phyloP scores from a whole-genome alignment of 2,797 vertebrate species.

The Danio albolineatus region DNA sequence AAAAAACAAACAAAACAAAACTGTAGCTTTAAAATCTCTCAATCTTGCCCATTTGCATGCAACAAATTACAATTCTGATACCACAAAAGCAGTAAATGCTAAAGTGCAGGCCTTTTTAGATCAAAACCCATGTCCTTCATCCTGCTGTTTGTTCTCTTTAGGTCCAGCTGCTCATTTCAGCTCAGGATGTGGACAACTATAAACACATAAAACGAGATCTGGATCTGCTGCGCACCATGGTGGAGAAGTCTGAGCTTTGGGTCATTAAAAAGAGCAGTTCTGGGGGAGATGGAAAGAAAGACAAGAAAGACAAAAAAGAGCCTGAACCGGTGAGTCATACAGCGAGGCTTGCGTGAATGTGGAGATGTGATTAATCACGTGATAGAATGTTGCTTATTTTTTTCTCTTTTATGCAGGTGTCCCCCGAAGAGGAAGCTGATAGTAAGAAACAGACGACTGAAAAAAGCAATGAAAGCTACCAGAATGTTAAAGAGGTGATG shows the following conservation, averaged over 20 bases:
- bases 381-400: neutral
- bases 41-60: neutral
- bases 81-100: neutral
- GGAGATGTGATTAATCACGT: neutral
- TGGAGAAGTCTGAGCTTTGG: conserved; percentile 98
- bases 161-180: conserved; percentile 95
- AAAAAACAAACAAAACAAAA: no score
- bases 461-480: conserved; percentile 94
- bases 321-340: conserved; percentile 61
- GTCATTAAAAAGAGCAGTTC: conserved; percentile 91
- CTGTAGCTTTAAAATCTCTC: no score
- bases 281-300: conserved; percentile 83
- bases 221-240: conserved; percentile 92
- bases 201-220: conserved; percentile 94
- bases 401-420: conserved; percentile 63
- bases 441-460: conserved; percentile 79
- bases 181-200: conserved; percentile 97
- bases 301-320: conserved; percentile 80
- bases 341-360: conserved; percentile 7
- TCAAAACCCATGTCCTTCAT: neutral
- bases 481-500: conserved; percentile 88
- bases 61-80: neutral
- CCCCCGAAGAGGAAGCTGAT: conserved; percentile 59
- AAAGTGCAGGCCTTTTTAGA: neutral
- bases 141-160: conserved; percentile 60